These are phyloP conservation scores for Megaustenia siamemsis DNA, from an alignment of 2,888 invertebrate genomes.

Conservation along the genomic window DNA sequence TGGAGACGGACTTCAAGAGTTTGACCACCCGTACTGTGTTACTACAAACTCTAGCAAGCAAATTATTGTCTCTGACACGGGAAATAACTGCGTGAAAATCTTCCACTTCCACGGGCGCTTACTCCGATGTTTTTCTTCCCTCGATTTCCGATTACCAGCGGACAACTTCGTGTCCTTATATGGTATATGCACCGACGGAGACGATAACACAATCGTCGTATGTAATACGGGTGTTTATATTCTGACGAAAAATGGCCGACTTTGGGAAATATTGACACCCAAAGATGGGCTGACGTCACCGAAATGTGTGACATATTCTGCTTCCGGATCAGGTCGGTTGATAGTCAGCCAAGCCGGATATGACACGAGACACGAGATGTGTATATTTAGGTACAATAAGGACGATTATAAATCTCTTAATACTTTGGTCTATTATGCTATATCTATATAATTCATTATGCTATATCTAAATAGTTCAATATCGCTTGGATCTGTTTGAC, in stretches of 20 bases:
- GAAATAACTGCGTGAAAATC: conserved; percentile 76
- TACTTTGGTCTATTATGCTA: conserved; percentile 74
- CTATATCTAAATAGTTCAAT: too few species aligned
- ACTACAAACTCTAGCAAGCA: conserved; percentile 72
- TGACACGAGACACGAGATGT: conserved; percentile 70
- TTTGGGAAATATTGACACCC: conserved; percentile 76
- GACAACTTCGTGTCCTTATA: conserved; percentile 72
- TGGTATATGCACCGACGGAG: conserved; percentile 73
- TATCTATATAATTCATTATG: conserved; percentile 68
- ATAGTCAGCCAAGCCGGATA: conserved; percentile 72
- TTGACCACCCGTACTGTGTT: conserved; percentile 77
- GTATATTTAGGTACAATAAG: conserved; percentile 71
- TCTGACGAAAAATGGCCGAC: conserved; percentile 74
- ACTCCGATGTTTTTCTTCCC: conserved; percentile 67
- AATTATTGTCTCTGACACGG: conserved; percentile 76
- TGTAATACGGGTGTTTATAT: conserved; percentile 75
- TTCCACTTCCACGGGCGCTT: conserved; percentile 75
- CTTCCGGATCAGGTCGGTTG: conserved; percentile 63
- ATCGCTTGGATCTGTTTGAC: too few species aligned
- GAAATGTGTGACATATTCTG: conserved; percentile 71
- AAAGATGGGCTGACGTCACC: conserved; percentile 74
- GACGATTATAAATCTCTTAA: conserved; percentile 75
- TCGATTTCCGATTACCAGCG: conserved; percentile 69
- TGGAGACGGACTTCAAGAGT: conserved; percentile 69
- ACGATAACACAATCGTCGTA: conserved; percentile 74